Base-by-base conservation (phyloP, 2,888 invertebrate genomes). In the Emmelina monodactyla region DNA sequence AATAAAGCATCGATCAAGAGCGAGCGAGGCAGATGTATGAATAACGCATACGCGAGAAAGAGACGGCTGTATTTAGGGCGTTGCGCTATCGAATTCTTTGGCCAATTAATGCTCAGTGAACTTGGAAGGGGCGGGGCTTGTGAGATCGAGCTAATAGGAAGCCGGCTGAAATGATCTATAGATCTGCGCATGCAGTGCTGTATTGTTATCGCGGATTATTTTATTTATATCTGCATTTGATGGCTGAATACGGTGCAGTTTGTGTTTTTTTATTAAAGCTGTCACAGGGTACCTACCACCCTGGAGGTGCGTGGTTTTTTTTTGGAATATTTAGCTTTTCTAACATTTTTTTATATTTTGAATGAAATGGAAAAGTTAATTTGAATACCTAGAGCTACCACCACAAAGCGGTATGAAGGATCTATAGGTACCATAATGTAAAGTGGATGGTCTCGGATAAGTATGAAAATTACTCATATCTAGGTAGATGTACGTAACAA, bases 101-200 rank as follows among this genome's bases (percentile, higher is more conserved):
- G 62, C 79, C 78, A 79, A 79, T 78, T 79, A 73, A 78, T 72
- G 79, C 55, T 76, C 76, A 78, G 69, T 76, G 78, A 71, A 73
- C 73, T 75, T 76, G 60, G 49, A 64, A 51, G 59, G 56, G 78
- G 78, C 70, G 78, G 72, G 57, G 72, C 67, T 47, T 55, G 22
- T 44, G 46, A 52, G 62, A 63, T 64, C 59, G 68, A 70, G 59
- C 76, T 76, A 79, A 78, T 76, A 71, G 69, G 68, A 66, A 70
- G 70, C 64, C 65, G 72, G 67, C 52, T 61, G 62, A 73, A 75
- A 79, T 78, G 79, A 79, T 78, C 75, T 75, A 78, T 75, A 75
- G 78, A 75, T 71, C 71, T 53, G 54, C 58, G 65, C 56, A 59
- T 50, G 62, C 59, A 60, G 25, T 57, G 59, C 58, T 57, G 72